Evolutionary conservation across 30 jellyfish, hydroid and myxozoan genomes (phyloP), one percentile per base, ranked within the genome.

Genomic region (Mastigias papua): DNA sequence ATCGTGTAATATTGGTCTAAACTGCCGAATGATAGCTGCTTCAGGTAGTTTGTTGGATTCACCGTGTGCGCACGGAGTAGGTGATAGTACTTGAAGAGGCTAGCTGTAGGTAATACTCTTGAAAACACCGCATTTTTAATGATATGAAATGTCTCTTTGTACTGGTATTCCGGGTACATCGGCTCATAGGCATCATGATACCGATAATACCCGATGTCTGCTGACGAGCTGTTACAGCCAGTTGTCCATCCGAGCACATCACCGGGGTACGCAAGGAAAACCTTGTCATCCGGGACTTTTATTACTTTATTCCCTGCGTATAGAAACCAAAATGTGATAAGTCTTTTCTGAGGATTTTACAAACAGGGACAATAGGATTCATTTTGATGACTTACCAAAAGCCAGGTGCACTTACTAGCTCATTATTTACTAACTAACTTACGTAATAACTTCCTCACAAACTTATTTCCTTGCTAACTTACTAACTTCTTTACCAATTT

Each of bases 21-120:
- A 62, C 60, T 49, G 10, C 70, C 11, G 34, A 87, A 54, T 48
- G 86, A 74, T 61, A 87, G 61, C 73, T 76, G 67, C 70, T 77
- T 87, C 34, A 87, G 31, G 86, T 87, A 87, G 76, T 84, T 49
- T 0, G 96, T 78, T 27, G 90, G 91, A 54, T 49, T 61, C 37
- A 46, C 58, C 7, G 86, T 48, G 37, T 87, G 96, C 19, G 90
- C 96, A 5, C 68, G 73, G 32, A 87, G 33, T 7, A 87, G 82
- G 49, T 87, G 96, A 60, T 8, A 75, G 10, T 75, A 32, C 46
- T 64, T n/a, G 81, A 73, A 70, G 31, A 77, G 7, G 48, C 57
- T 21, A 26, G 86, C 86, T 0, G 86, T 62, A 2, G 90, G 90
- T 8, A 80, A 34, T 34, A 26, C 13, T 22, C 90, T 48, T 33